phyloP scores from a whole-genome alignment of 2,113 vertebrate species.

The Bagarius yarrelli region DNA sequence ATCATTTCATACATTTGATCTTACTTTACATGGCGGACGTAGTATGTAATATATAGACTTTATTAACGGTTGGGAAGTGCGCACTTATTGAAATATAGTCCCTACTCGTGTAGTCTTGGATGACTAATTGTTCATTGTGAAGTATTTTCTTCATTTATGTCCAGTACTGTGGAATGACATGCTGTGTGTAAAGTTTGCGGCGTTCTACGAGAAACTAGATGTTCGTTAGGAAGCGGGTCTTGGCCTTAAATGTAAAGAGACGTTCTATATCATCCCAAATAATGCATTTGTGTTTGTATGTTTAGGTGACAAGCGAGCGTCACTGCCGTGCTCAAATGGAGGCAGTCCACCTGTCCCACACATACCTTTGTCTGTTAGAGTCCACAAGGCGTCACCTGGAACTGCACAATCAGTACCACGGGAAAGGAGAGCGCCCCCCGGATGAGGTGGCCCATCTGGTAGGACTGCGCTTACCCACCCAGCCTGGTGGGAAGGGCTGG shows the following conservation, averaged over 20 bases:
- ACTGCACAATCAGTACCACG: slow-evolving; percentile 84
- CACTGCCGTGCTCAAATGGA: slow-evolving; percentile 87
- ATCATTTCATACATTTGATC: no score
- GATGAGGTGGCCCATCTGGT: slow-evolving; percentile 81
- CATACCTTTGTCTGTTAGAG: slow-evolving; percentile 85
- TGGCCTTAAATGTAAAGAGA: not conserved
- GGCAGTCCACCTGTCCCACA: slow-evolving; percentile 82
- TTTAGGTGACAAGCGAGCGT: slow-evolving; percentile 83
- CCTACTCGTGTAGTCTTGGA: no score
- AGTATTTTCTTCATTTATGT: not conserved
- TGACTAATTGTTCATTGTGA: no score
- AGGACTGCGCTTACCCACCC: slow-evolving; percentile 84
- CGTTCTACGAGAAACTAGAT: not conserved
- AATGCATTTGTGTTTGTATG: not conserved
- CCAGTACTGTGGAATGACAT: not conserved
- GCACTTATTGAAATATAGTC: no score
- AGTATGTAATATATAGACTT: no score
- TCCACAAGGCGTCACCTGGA: slow-evolving; percentile 77
- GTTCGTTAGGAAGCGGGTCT: not conserved
- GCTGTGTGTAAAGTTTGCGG: not conserved
- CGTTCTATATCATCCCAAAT: not conserved
- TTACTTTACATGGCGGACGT: no score
- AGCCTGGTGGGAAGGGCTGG: slow-evolving; percentile 92
- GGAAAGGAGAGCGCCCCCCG: slow-evolving; percentile 74
- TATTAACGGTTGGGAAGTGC: no score